phyloP scores from a whole-genome alignment of 2,888 invertebrate genomes.

The Nebria brevicollis region DNA sequence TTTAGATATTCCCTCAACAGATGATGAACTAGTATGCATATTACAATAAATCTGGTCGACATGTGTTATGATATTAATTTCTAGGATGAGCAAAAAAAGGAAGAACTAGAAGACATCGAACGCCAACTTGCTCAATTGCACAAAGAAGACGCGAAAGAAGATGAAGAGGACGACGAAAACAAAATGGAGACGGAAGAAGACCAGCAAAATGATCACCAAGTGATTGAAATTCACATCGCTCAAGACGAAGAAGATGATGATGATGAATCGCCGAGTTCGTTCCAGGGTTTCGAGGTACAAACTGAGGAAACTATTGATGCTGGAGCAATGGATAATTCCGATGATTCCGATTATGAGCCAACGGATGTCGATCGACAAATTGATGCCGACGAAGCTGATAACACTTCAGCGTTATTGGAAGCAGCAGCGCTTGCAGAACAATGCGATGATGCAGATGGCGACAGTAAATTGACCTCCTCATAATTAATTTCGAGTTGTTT shows the following conservation, averaged over 20 bases:
- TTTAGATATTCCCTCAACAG: slow-evolving; percentile 60
- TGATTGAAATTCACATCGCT: slow-evolving; percentile 47
- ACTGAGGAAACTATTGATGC: slow-evolving; percentile 56
- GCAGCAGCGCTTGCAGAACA: slow-evolving; percentile 56
- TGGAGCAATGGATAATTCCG: slow-evolving; percentile 58
- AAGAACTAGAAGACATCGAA: slow-evolving; percentile 40
- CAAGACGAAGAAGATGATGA: slow-evolving; percentile 29
- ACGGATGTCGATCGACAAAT: slow-evolving; percentile 49
- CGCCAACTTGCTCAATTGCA: slow-evolving; percentile 34
- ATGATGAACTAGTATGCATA: slow-evolving; percentile 55
- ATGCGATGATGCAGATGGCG: slow-evolving; percentile 49
- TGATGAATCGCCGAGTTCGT: slow-evolving; percentile 42
- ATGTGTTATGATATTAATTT: not conserved
- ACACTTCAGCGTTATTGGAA: slow-evolving; percentile 52
- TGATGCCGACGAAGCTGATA: slow-evolving; percentile 42
- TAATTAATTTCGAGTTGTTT: not conserved
- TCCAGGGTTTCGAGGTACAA: slow-evolving; percentile 50
- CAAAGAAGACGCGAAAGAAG: slow-evolving; percentile 47
- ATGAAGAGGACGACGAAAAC: slow-evolving; percentile 47
- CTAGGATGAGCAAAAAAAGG: slow-evolving; percentile 18
- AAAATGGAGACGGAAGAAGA: slow-evolving; percentile 29
- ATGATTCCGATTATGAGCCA: slow-evolving; percentile 59
- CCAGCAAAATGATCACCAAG: slow-evolving; percentile 33
- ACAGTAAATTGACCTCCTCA: not conserved
- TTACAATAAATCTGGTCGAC: slow-evolving; percentile 1